Base-by-base conservation (phyloP, 2,797 vertebrate species). In the Smutsia temminckii region DNA sequence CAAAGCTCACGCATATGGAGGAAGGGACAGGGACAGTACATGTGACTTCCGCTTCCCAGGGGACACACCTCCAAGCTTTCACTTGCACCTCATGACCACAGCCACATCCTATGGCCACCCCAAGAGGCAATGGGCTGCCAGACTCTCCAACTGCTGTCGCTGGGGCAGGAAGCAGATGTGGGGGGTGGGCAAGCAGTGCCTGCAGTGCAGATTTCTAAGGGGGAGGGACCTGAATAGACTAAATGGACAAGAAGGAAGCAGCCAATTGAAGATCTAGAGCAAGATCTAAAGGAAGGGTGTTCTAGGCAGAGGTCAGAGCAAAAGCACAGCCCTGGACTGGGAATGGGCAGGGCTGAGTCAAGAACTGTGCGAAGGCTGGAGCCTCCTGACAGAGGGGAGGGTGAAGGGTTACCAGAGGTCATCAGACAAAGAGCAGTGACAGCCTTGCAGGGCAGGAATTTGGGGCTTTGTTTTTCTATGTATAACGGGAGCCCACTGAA, bases 301-400 rank as follows among this genome's bases (percentile, higher is more conserved):
- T 86, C 42, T 11, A 49, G 68, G 20, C 25, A 23, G 59, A 74
- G 9, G 25, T 18, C 27, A 18, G 42, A 59, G 21, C 37, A 42
- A 55, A 84, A 13, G 37, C 2, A 17, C 16, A n/a, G 71, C 9
- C 53, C 20, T 11, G 57, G 13, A 6, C 0, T 32, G 64, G 3
- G 42, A 16, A 29, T 55, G 42, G 32, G 32, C 42, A 3, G 14
- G 78, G 25, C 29, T 1, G 8, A 8, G 16, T 29, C 7, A 20
- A 64, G 63, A 32, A 46, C 32, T 0, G 0, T 8, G 7, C 14
- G 6, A 6, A 1, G 1, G 23, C 81, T 18, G 2, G 27, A 51
- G 51, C 23, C n/a, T 10, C 2, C 32, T 29, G 63, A 49, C 0
- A 1, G 16, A 66, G 20, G 8, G 63, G 12, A 37, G 69, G 69